phyloP scores from a whole-genome alignment of 2,888 invertebrate genomes.

The Hecatera dysodea region DNA sequence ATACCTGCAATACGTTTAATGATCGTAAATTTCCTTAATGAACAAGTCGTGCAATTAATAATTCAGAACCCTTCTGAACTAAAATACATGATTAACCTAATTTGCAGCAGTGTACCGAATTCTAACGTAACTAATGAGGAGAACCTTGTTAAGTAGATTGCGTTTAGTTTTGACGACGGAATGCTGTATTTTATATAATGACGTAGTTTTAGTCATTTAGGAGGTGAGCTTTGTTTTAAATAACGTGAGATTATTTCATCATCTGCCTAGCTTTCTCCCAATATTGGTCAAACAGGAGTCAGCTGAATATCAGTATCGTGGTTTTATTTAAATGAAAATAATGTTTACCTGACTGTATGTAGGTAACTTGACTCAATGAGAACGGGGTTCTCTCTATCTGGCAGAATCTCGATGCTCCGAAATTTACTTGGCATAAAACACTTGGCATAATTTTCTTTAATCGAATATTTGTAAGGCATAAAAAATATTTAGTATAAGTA shows the following conservation, averaged over 20 bases:
- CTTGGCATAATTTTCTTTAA: no score
- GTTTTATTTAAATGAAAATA: not conserved
- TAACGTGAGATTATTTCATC: no score
- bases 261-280: no score
- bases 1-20: conserved; percentile 62
- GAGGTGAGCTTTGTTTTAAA: not conserved
- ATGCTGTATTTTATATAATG: conserved; percentile 27
- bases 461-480: no score
- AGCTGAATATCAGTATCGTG: no score
- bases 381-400: no score
- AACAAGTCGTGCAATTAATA: conserved; percentile 70
- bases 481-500: no score
- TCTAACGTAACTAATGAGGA: conserved; percentile 67
- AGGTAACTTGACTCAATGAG: no score
- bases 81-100: conserved; percentile 74
- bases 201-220: conserved; percentile 13
- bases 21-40: conserved; percentile 66
- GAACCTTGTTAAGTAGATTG: conserved; percentile 66
- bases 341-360: not conserved
- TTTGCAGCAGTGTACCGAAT: conserved; percentile 67
- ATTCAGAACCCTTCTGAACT: conserved; percentile 69
- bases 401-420: no score
- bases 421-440: no score
- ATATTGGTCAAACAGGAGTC: no score
- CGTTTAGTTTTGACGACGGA: conserved; percentile 57